Conservation (phyloP, 2,888 invertebrate genomes). For the Hypercompe scribonia region DNA sequence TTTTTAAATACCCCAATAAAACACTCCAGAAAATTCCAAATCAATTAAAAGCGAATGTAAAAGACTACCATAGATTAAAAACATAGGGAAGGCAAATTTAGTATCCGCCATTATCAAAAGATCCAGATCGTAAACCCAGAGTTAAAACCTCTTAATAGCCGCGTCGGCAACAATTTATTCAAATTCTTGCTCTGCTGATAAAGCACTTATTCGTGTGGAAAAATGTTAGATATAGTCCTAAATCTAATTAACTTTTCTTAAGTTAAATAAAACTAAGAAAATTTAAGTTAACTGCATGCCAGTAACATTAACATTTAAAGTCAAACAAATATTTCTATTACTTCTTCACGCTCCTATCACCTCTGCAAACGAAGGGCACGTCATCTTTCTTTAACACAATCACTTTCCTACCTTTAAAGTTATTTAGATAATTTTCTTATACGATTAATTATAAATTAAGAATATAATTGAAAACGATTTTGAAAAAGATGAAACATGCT, state of each 20-base stretch:
- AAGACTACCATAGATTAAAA: conserved; percentile 62
- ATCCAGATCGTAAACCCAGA: conserved; percentile 70
- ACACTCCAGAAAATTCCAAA: conserved; percentile 39
- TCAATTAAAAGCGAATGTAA: conserved; percentile 58
- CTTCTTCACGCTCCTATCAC: neutral
- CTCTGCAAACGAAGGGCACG: neutral
- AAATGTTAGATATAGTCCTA: conserved; percentile 57
- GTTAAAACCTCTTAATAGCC: conserved; percentile 71
- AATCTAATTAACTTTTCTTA: conserved; percentile 54
- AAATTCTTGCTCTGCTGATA: conserved; percentile 64
- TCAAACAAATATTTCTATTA: neutral
- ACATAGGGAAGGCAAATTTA: conserved; percentile 70
- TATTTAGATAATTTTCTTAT: no score
- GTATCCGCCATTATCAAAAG: conserved; percentile 68
- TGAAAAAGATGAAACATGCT: neutral
- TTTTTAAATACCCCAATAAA: neutral
- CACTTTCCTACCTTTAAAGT: neutral
- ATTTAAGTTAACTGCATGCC: neutral
- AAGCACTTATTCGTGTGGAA: conserved; percentile 52
- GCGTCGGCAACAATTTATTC: conserved; percentile 71
- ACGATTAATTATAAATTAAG: neutral
- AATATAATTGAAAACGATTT: no score
- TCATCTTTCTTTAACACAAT: neutral
- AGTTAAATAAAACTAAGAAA: neutral
- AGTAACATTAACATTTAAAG: neutral